These are phyloP conservation scores for Drosophila pseudotakahashii DNA, from an alignment of 2,888 invertebrate genomes.

Conservation along the genomic window DNA sequence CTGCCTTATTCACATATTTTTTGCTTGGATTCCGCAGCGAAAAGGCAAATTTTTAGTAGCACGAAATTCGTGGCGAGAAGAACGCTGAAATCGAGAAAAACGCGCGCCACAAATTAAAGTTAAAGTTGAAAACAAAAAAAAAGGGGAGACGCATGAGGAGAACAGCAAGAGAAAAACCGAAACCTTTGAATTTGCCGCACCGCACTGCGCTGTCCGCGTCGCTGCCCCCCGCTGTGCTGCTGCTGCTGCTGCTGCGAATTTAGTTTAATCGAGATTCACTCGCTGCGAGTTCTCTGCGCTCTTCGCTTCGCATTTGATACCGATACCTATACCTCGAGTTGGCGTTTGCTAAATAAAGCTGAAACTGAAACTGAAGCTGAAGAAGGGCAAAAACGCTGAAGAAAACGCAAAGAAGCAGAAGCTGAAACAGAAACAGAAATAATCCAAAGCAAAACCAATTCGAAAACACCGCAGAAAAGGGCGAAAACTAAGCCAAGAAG, in stretches of 20 bases:
- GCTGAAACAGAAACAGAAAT: not conserved
- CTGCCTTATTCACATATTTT: slow-evolving; percentile 24
- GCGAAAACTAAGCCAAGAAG: slow-evolving; percentile 21
- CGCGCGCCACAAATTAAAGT: slow-evolving; percentile 67
- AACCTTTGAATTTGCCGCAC: slow-evolving; percentile 3
- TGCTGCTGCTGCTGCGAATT: slow-evolving; percentile 40
- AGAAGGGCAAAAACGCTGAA: no score
- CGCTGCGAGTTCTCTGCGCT: slow-evolving; percentile 30
- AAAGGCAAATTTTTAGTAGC: slow-evolving; percentile 42
- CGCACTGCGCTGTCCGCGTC: slow-evolving; percentile 17
- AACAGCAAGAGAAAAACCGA: not conserved
- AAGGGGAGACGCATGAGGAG: not conserved
- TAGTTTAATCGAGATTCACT: slow-evolving; percentile 32
- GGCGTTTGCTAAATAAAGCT: not conserved
- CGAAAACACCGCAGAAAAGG: not conserved
- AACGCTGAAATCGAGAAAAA: slow-evolving; percentile 25
- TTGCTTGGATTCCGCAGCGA: slow-evolving; percentile 5
- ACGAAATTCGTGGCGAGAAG: slow-evolving; percentile 65
- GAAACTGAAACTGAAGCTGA: not conserved
- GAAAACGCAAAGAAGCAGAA: not conserved
- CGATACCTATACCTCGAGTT: not conserved
- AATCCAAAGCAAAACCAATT: not conserved
- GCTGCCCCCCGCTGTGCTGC: slow-evolving; percentile 35
- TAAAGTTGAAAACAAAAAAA: slow-evolving; percentile 11
- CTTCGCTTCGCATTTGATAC: slow-evolving; percentile 14